Evolutionary conservation across 2,888 invertebrate species (phyloP).

Genomic region (Sinopyrophorus schimmeli): DNA sequence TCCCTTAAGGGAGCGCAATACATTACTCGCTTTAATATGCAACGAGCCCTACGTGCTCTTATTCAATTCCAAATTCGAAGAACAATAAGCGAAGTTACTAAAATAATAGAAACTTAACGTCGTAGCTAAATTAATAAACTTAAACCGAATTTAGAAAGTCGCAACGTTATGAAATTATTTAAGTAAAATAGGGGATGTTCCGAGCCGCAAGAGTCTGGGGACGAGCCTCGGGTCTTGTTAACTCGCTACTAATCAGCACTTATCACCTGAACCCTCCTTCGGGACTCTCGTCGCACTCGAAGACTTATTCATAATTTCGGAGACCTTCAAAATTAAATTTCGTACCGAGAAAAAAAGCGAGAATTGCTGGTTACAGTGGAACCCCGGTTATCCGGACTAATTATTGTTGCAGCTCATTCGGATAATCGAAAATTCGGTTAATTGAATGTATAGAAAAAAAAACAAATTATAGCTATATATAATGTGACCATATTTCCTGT

Average conservation of each 20-base stretch:
- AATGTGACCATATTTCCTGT: no score
- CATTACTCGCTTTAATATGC: slow-evolving; percentile 26
- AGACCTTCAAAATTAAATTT: slow-evolving; percentile 18
- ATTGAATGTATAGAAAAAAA: no score
- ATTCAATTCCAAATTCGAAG: no score
- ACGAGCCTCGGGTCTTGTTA: slow-evolving; percentile 41
- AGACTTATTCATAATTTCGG: slow-evolving; percentile 20
- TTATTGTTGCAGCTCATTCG: no score
- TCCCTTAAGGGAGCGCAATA: slow-evolving; percentile 31
- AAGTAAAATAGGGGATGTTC: slow-evolving; percentile 14
- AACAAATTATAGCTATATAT: no score
- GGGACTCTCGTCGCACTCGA: slow-evolving; percentile 30
- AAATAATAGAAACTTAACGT: no score
- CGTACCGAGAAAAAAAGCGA: no score
- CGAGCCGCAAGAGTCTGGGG: slow-evolving; percentile 31
- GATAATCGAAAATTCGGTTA: no score
- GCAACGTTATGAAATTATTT: slow-evolving; percentile 7
- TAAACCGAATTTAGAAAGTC: slow-evolving; percentile 2
- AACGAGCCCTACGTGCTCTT: slow-evolving; percentile 14
- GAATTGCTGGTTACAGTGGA: no score
- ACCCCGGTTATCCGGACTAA: no score
- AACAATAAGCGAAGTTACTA: no score
- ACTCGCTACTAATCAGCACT: slow-evolving; percentile 46
- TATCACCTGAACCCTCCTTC: slow-evolving; percentile 44
- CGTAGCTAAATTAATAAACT: slow-evolving; percentile 13